Evolutionary conservation across 2,113 vertebrate genomes (phyloP), one percentile per base, ranked within the genome.

Genomic region (Fukomys damarensis): DNA sequence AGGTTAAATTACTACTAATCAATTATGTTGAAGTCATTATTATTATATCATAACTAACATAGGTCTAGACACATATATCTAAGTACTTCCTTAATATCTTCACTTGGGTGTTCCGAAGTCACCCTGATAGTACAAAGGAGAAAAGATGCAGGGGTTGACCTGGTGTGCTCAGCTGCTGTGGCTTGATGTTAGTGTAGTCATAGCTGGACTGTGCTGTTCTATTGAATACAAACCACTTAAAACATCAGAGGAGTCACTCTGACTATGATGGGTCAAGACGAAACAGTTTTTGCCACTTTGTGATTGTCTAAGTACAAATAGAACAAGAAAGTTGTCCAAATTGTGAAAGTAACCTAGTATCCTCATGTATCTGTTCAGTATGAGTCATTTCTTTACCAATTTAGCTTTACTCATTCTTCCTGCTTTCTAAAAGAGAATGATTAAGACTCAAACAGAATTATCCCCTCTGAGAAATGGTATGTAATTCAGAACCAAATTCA

Each of bases 121-220:
- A 91, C 13, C 20, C 12, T 28, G 38, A 11, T 3, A 22, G 9
- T 54, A 1, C 61, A 35, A 68, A 59, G 84, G 5, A 43, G 24
- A 10, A 65, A 74, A 43, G 11, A 24, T 26, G 1, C 3, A 56
- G 14, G 6, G 22, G 0, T 19, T 81, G 10, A 7, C 19, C 17
- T 35, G 26, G 13, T 2, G 4, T 14, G n/a, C 30, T 22, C 30
- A 88, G 26, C 20, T 63, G 20, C 32, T 38, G 32, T 30, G 10
- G 28, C 58, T 59, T 70, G 24, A 46, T 52, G 13, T 6, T 41
- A 7, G 6, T 58, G 28, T 20, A n/a, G 7, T 65, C n/a, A 43
- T 3, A 89, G 19, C 5, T 1, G 7, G 3, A 66, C 11, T 3
- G 2, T 49, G 41, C 0, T 13, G 2, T 74, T 56, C 4, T 80